A percentile compares a stretch with the other conserved stretches of the same genome.
phyloP scores from a whole-genome alignment of 2,888 invertebrate genomes.

The Apamea epomidion region DNA sequence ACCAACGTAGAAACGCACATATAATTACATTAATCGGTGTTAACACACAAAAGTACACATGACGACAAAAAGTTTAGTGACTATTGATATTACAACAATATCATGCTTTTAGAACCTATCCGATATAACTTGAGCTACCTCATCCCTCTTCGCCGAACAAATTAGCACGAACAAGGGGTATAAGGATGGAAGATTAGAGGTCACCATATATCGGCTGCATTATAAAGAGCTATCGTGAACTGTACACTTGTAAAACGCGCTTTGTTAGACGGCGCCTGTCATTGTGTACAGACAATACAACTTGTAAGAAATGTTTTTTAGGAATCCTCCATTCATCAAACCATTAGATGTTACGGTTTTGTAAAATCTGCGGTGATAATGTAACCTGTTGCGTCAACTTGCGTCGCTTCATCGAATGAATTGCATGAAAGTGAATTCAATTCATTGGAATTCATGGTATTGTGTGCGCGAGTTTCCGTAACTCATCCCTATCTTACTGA shows the following conservation, averaged over 20 bases:
- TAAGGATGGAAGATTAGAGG: slow-evolving; percentile 76
- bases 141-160: slow-evolving; percentile 69
- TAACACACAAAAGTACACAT: slow-evolving; percentile 85
- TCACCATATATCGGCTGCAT: slow-evolving; percentile 83
- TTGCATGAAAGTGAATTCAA: slow-evolving; percentile 76
- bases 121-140: slow-evolving; percentile 76
- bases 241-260: slow-evolving; percentile 89
- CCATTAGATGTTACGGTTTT: slow-evolving; percentile 86
- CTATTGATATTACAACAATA: slow-evolving; percentile 89
- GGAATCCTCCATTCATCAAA: slow-evolving; percentile 88
- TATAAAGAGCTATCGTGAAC: slow-evolving; percentile 89
- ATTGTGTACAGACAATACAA: slow-evolving; percentile 89
- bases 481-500: slow-evolving; percentile 41
- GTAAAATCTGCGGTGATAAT: slow-evolving; percentile 84
- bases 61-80: slow-evolving; percentile 86
- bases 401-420: slow-evolving; percentile 69
- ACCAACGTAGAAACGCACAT: slow-evolving; percentile 76
- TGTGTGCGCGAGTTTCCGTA: slow-evolving; percentile 42
- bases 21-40: slow-evolving; percentile 86
- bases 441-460: slow-evolving; percentile 69
- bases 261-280: slow-evolving; percentile 88
- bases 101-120: slow-evolving; percentile 88
- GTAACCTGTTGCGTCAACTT: slow-evolving; percentile 81
- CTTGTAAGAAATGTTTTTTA: slow-evolving; percentile 90
- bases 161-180: slow-evolving; percentile 68